Evolutionary conservation across 2,888 invertebrate genomes (phyloP).

Genomic region (Drosophila suboccidentalis): DNA sequence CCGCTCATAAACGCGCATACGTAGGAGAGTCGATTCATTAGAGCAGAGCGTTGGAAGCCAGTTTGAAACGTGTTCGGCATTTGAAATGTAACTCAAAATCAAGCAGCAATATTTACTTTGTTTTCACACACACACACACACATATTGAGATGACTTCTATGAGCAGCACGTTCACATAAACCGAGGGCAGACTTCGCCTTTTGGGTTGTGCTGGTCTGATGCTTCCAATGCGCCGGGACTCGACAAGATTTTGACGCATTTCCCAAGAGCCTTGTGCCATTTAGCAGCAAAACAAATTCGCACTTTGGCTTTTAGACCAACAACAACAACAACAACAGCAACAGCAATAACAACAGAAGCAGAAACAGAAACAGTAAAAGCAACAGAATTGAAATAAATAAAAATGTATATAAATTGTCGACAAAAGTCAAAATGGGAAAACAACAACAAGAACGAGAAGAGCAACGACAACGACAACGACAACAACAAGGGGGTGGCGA

Average conservation of each 20-base stretch:
- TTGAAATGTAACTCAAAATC: slow-evolving; percentile 50
- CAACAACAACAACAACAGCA: slow-evolving; percentile 27
- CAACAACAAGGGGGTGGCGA: slow-evolving; percentile 32
- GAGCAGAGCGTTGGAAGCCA: slow-evolving; percentile 44
- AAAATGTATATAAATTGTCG: slow-evolving; percentile 74
- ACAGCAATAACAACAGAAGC: background rate
- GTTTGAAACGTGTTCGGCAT: slow-evolving; percentile 65
- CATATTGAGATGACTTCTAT: slow-evolving; percentile 55
- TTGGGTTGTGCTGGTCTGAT: slow-evolving; percentile 24
- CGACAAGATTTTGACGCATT: slow-evolving; percentile 78
- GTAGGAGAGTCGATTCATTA: slow-evolving; percentile 61
- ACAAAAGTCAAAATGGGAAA: slow-evolving; percentile 75
- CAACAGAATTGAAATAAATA: slow-evolving; percentile 69
- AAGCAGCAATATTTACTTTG: slow-evolving; percentile 65
- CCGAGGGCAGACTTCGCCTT: slow-evolving; percentile 11
- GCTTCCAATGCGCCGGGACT: slow-evolving; percentile 64
- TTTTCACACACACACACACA: slow-evolving; percentile 28
- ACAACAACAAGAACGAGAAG: slow-evolving; percentile 33
- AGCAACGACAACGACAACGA: slow-evolving; percentile 13
- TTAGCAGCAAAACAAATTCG: slow-evolving; percentile 79
- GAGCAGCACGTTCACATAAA: slow-evolving; percentile 28
- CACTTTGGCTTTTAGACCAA: slow-evolving; percentile 62
- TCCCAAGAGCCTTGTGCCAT: slow-evolving; percentile 80
- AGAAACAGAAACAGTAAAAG: slow-evolving; percentile 30
- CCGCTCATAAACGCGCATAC: slow-evolving; percentile 41